A percentile compares a stretch with the other conserved stretches of the same genome.
These are phyloP conservation scores for Xyrichtys novacula DNA, from an alignment of 2,797 vertebrate species.

Conservation along the genomic window DNA sequence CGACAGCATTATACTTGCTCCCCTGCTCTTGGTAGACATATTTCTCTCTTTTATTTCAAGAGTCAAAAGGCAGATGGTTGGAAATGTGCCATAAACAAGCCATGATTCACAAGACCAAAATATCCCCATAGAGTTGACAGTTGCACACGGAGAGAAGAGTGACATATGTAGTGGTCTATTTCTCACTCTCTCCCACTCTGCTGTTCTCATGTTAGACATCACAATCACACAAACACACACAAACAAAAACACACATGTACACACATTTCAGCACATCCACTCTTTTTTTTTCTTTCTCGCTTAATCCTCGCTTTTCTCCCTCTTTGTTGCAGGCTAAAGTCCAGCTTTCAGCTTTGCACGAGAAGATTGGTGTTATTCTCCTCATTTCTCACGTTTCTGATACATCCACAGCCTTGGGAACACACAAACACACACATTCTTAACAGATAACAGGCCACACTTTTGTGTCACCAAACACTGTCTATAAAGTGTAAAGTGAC, in stretches of 20 bases:
- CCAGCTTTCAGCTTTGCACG: slow-evolving; percentile 19
- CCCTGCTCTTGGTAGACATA: slow-evolving; percentile 1
- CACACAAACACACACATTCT: neutral
- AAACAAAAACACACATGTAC: neutral
- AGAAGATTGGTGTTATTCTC: neutral
- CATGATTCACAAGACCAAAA: slow-evolving; percentile 57
- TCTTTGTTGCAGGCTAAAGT: neutral
- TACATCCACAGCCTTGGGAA: neutral
- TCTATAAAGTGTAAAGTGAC: too few relatives aligned
- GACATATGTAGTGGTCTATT: slow-evolving; percentile 4
- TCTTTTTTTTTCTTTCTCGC: neutral
- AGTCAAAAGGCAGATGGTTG: slow-evolving; percentile 31
- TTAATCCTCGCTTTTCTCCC: slow-evolving; percentile 3
- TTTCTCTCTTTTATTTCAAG: slow-evolving; percentile 30
- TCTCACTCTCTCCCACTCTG: neutral
- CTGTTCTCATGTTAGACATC: slow-evolving; percentile 8
- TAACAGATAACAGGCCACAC: slow-evolving; percentile 25
- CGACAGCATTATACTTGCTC: slow-evolving; percentile 1
- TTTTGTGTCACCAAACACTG: slow-evolving; percentile 6
- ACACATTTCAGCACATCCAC: neutral
- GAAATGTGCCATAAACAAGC: slow-evolving; percentile 51
- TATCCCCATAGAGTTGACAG: slow-evolving; percentile 44
- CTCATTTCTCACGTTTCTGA: neutral
- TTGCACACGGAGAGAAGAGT: slow-evolving; percentile 17
- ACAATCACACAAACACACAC: neutral